A percentile compares a stretch with the other conserved stretches of the same genome.
Conservation (phyloP, 2,113 vertebrate species). For the Speoplatyrhinus poulsoni region DNA sequence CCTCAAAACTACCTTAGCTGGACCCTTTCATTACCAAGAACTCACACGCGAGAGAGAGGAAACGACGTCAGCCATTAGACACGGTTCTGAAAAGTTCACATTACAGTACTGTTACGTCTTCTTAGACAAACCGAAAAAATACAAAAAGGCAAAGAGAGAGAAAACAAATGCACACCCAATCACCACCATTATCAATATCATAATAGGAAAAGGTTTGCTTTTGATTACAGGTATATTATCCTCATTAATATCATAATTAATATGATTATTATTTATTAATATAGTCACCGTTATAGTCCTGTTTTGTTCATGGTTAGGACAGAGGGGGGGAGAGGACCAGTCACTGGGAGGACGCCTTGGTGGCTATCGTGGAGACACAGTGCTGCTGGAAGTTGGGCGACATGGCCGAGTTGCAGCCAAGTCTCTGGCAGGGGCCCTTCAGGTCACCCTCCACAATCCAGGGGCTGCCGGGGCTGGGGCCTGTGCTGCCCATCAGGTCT, state of each 20-base stretch:
- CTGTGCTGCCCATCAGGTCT: conserved; percentile 72
- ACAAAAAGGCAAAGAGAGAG: conserved; percentile 67
- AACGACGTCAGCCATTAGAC: conserved; percentile 57
- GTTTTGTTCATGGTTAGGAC: conserved; percentile 45
- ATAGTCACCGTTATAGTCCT: conserved; percentile 61
- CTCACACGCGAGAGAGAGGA: conserved; percentile 47
- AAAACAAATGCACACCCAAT: conserved; percentile 69
- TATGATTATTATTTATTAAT: conserved; percentile 72
- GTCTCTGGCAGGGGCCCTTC: conserved; percentile 92
- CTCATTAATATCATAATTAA: conserved; percentile 70
- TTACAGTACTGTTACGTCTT: conserved; percentile 78
- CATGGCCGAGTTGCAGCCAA: conserved; percentile 89
- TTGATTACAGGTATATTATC: conserved; percentile 75
- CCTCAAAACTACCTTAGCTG: conserved; percentile 43
- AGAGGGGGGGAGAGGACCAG: conserved; percentile 35
- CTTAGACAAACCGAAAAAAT: conserved; percentile 62
- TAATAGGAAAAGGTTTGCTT: conserved; percentile 67
- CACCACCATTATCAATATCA: conserved; percentile 70
- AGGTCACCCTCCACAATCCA: conserved; percentile 87
- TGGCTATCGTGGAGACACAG: conserved; percentile 91
- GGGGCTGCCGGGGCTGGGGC: conserved; percentile 58
- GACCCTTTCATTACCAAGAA: conserved; percentile 54
- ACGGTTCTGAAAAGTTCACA: conserved; percentile 72
- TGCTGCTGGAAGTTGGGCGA: conserved; percentile 98
- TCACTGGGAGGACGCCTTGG: conserved; percentile 98